phyloP scores from a whole-genome alignment of 2,797 vertebrate species.

The Spinibarbus caldwelli region DNA sequence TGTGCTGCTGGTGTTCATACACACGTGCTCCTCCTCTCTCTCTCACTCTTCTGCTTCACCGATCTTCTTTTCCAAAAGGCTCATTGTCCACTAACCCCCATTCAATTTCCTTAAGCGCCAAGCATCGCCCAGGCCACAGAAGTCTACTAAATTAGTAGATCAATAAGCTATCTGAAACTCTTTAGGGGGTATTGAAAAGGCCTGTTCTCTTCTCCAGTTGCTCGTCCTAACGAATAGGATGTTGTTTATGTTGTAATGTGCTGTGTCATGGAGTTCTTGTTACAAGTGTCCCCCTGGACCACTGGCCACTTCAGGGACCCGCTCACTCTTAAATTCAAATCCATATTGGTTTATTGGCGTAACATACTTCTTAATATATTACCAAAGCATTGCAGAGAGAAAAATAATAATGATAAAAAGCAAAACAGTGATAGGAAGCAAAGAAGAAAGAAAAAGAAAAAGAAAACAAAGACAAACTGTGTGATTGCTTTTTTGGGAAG shows the following conservation, averaged over 20 bases:
- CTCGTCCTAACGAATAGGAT: conserved; percentile 85
- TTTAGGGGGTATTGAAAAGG: conserved; percentile 76
- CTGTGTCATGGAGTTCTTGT: conserved; percentile 78
- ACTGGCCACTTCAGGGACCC: conserved; percentile 71
- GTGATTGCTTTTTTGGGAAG: not conserved
- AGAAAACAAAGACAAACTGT: not conserved
- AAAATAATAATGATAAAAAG: not conserved
- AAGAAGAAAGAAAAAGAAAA: too few species aligned
- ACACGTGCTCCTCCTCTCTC: conserved; percentile 59
- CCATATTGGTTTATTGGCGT: conserved; percentile 28
- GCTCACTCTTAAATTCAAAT: conserved; percentile 44
- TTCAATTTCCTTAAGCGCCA: conserved; percentile 82
- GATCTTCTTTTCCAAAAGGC: conserved; percentile 57
- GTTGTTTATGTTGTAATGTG: conserved; percentile 87
- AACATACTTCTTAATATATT: not conserved
- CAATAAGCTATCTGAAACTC: conserved; percentile 85
- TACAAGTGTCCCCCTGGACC: conserved; percentile 73
- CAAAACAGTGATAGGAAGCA: not conserved
- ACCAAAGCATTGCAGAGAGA: not conserved
- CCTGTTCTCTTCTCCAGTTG: conserved; percentile 76
- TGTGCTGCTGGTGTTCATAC: conserved; percentile 25
- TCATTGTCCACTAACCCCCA: conserved; percentile 74
- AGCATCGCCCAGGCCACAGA: conserved; percentile 72
- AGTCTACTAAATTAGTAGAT: conserved; percentile 83
- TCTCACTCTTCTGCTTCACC: conserved; percentile 52